Evolutionary conservation across 2,113 vertebrate species (phyloP).

Genomic region (Sander lucioperca): DNA sequence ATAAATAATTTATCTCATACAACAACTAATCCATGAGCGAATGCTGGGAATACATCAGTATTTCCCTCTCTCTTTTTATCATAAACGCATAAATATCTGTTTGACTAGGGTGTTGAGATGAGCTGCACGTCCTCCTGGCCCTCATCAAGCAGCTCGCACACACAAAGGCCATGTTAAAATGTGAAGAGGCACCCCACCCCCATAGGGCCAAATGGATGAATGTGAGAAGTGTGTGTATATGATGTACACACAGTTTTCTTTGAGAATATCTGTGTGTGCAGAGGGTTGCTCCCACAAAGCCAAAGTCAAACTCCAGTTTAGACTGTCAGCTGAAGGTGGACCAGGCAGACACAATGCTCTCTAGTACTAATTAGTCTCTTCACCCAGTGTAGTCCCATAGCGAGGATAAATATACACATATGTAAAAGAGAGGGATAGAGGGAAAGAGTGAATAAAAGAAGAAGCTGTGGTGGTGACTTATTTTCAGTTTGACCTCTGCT

Average conservation of each 20-base stretch:
- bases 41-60: conserved; percentile 64
- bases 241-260: conserved; percentile 17
- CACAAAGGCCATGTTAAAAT: conserved; percentile 35
- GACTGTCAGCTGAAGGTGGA: conserved; percentile 71
- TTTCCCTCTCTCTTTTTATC: conserved; percentile 65
- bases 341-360: conserved; percentile 53
- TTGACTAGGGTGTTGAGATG: conserved; percentile 61
- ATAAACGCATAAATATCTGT: conserved; percentile 73
- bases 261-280: conserved; percentile 17
- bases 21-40: conserved; percentile 67
- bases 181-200: conserved; percentile 27
- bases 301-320: conserved; percentile 76
- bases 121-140: conserved; percentile 49
- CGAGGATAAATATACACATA: conserved; percentile 75
- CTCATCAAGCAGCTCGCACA: conserved; percentile 30
- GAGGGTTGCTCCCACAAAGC: conserved; percentile 48
- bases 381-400: conserved; percentile 58
- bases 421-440: conserved; percentile 54
- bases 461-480: conserved; percentile 63
- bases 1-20: conserved; percentile 77
- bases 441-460: conserved; percentile 45
- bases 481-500: conserved; percentile 83
- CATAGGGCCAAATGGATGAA: conserved; percentile 9
- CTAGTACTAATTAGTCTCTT: conserved; percentile 70
- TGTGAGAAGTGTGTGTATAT: neutral